These are phyloP conservation scores for Muscina levida DNA, from an alignment of 2,888 invertebrate genomes.

Conservation along the genomic window DNA sequence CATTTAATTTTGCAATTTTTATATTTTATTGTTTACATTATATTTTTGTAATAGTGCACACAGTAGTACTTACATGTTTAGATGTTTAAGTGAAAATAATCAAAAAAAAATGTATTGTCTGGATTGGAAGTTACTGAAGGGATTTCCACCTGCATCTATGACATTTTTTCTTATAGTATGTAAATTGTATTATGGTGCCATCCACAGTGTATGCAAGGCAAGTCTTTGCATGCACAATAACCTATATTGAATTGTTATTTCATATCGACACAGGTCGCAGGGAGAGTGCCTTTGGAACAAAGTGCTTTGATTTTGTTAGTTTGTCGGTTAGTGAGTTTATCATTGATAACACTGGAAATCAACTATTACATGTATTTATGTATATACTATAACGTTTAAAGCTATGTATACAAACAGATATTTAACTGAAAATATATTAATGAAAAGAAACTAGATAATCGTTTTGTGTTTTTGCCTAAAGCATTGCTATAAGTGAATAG, in stretches of 20 bases:
- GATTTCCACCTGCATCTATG: neutral
- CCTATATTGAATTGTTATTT: neutral
- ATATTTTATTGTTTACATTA: neutral
- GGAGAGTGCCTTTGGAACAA: conserved; percentile 29
- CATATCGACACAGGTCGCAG: neutral
- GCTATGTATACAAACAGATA: too few species aligned
- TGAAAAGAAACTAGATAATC: too few species aligned
- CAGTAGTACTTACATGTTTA: conserved; percentile 44
- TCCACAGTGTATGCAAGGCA: conserved; percentile 31
- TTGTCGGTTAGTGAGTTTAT: too few species aligned
- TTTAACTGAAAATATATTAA: too few species aligned
- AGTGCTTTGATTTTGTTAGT: conserved; percentile 16
- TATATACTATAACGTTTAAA: too few species aligned
- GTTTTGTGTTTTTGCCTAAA: too few species aligned
- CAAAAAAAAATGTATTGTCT: neutral
- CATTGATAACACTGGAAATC: too few species aligned
- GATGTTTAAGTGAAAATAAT: conserved; percentile 2
- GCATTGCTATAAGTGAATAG: too few species aligned
- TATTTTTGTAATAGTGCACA: conserved; percentile 14
- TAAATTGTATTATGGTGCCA: conserved; percentile 47
- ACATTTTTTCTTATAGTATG: too few species aligned
- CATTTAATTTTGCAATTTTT: conserved; percentile 26
- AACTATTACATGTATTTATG: too few species aligned
- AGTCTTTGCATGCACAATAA: neutral
- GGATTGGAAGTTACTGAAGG: neutral